Percentiles rank a stretch among this genome's conserved stretches.
phyloP scores from a whole-genome alignment of 2,113 vertebrate species.

The Microtus oregoni region DNA sequence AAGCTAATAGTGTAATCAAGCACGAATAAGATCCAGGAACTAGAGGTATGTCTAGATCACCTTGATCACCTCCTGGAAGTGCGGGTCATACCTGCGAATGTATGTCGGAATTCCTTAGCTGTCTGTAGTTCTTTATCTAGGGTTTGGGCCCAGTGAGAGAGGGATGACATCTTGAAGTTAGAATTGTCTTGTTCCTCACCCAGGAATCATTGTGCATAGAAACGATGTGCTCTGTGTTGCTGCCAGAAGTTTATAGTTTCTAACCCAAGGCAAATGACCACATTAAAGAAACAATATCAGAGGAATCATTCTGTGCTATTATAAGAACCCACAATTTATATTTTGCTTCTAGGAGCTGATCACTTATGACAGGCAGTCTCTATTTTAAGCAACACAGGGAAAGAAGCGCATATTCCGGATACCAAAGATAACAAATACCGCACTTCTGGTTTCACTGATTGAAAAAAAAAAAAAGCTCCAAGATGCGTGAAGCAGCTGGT shows the following conservation, averaged over 20 bases:
- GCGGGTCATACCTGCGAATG: not conserved
- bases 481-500: constrained; percentile 16
- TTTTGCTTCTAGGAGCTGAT: constrained; percentile 43
- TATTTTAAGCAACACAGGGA: constrained; percentile 32
- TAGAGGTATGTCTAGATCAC: not conserved
- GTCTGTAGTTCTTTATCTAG: not conserved
- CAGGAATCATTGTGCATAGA: constrained; percentile 22
- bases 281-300: not conserved
- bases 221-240: not conserved
- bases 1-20: not conserved
- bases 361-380: constrained; percentile 27
- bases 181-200: not conserved
- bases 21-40: not conserved
- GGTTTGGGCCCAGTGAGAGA: not conserved
- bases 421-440: constrained; percentile 14
- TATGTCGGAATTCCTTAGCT: not conserved
- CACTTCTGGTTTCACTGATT: constrained; percentile 6
- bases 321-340: not conserved
- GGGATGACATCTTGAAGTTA: not conserved
- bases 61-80: not conserved
- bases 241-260: constrained; percentile 7
- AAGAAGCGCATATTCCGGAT: not conserved
- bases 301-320: not conserved
- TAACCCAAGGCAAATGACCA: constrained; percentile 1
- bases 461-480: constrained; percentile 17